phyloP scores from a whole-genome alignment of 2,113 vertebrate genomes.

The Hemiprocne comata region DNA sequence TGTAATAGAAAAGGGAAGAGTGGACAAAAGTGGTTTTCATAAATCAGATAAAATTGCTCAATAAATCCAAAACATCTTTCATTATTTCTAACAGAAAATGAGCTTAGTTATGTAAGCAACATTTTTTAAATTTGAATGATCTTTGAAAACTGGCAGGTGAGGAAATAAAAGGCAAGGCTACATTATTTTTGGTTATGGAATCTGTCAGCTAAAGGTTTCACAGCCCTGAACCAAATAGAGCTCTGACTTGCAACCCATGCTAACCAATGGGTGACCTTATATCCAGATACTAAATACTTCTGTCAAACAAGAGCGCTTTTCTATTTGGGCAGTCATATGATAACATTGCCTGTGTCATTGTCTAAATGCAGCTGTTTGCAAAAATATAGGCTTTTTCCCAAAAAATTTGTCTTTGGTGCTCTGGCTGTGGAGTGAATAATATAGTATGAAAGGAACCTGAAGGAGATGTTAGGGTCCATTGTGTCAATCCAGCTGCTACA shows the following conservation, averaged over 20 bases:
- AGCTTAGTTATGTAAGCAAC: background rate
- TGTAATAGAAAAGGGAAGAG: background rate
- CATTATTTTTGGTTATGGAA: slow-evolving; percentile 15
- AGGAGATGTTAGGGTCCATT: slow-evolving; percentile 76
- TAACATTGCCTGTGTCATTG: slow-evolving; percentile 30
- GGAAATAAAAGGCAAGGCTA: slow-evolving; percentile 14
- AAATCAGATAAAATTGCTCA: slow-evolving; percentile 23
- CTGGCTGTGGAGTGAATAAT: slow-evolving; percentile 37
- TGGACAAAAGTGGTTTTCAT: slow-evolving; percentile 33
- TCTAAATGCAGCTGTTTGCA: slow-evolving; percentile 56
- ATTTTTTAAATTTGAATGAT: background rate
- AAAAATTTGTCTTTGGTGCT: slow-evolving; percentile 44
- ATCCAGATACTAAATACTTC: background rate
- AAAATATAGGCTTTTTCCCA: slow-evolving; percentile 45
- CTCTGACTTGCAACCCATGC: background rate
- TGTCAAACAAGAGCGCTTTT: slow-evolving; percentile 43
- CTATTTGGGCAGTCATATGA: slow-evolving; percentile 15
- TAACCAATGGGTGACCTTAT: slow-evolving; percentile 13
- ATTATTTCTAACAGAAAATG: slow-evolving; percentile 19
- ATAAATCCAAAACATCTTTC: slow-evolving; percentile 25
- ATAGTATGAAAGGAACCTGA: slow-evolving; percentile 75
- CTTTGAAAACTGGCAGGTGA: slow-evolving; percentile 21
- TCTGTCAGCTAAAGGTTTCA: background rate
- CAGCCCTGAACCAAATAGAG: background rate
- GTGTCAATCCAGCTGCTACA: slow-evolving; percentile 76